phyloP scores from a whole-genome alignment of 2,113 vertebrate genomes.

The Brachyhypopomus gauderio region DNA sequence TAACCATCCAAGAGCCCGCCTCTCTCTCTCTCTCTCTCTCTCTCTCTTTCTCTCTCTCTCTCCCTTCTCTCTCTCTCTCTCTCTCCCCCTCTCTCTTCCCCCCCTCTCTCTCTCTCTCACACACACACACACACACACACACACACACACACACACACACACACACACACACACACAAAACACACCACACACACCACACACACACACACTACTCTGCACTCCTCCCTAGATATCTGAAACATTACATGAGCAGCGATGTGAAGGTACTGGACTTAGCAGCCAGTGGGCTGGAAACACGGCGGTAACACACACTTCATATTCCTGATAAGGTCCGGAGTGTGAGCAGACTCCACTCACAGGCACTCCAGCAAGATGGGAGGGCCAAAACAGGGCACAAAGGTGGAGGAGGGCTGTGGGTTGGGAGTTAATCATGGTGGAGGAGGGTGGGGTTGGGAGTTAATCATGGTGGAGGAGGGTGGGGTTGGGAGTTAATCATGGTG shows the following conservation, averaged over 20 bases:
- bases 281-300: conserved; percentile 31
- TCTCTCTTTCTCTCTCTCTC: no score
- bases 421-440: background rate
- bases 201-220: conserved; percentile 21
- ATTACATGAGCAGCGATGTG: conserved; percentile 4
- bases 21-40: no score
- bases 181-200: conserved; percentile 52
- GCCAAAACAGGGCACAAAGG: background rate
- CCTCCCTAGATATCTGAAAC: conserved; percentile 12
- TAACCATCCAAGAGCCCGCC: no score
- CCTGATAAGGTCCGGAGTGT: conserved; percentile 18
- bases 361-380: conserved; percentile 21
- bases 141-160: no score
- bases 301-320: conserved; percentile 32
- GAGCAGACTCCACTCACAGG: background rate
- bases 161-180: conserved; percentile 66
- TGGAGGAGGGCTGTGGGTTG: background rate
- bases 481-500: background rate
- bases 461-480: background rate
- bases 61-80: no score
- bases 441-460: background rate
- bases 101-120: no score
- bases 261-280: conserved; percentile 21
- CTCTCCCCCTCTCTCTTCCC: no score
- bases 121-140: no score